Conservation (phyloP, 2,113 vertebrate species). For the Pseudopipra pipra region DNA sequence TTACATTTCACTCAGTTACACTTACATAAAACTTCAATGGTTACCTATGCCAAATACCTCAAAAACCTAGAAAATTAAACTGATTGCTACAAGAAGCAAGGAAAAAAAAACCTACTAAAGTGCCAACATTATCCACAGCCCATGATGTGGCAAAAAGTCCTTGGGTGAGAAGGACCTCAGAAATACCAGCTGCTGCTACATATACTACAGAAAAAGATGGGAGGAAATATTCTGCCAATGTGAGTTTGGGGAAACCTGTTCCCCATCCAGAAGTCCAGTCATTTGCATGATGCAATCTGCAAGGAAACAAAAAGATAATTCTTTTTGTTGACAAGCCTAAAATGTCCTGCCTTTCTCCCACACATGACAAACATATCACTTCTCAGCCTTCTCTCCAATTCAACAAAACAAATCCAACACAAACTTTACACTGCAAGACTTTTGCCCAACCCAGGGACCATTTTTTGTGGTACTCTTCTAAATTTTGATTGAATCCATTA, state of each 20-base stretch:
- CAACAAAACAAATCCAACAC: neutral
- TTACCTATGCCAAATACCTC: neutral
- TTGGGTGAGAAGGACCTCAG: neutral
- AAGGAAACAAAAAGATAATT: neutral
- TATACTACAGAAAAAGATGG: neutral
- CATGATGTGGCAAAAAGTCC: neutral
- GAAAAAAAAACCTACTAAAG: neutral
- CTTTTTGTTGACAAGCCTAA: neutral
- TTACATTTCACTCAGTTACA: neutral
- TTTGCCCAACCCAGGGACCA: neutral
- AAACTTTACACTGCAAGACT: neutral
- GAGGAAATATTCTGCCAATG: neutral
- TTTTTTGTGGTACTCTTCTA: neutral
- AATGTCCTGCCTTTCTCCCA: neutral
- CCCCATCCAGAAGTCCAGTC: neutral
- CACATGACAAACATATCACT: neutral
- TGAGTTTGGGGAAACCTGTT: neutral
- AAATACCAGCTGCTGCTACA: neutral
- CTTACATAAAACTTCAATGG: neutral
- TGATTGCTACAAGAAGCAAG: neutral
- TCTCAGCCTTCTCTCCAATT: neutral
- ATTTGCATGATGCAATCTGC: neutral
- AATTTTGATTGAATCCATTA: neutral
- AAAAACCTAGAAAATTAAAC: neutral
- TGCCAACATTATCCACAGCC: neutral